These are phyloP conservation scores for Hippocampus comes DNA, from an alignment of 2,113 vertebrate genomes.

Conservation along the genomic window DNA sequence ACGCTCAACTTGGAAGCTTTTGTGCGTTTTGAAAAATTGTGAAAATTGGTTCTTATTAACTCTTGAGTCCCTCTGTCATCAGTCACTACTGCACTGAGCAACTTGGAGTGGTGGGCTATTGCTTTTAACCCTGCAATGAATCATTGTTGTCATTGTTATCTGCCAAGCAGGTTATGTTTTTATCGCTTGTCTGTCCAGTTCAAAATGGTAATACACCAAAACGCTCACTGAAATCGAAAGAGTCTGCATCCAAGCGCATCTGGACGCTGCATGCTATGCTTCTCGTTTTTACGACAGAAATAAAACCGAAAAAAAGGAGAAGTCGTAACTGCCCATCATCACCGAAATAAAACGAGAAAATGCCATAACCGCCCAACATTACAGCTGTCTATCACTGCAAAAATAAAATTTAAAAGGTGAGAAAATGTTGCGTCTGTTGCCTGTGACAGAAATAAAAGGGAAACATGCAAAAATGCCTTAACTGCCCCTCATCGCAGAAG, in stretches of 20 bases:
- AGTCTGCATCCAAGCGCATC: neutral
- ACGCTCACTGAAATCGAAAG: neutral
- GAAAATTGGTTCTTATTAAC: neutral
- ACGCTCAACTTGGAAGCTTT: neutral
- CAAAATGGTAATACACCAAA: neutral
- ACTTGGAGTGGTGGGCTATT: neutral
- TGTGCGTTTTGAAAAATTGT: neutral
- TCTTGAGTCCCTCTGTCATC: neutral
- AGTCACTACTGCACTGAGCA: neutral
- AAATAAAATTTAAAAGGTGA: neutral
- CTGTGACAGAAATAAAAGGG: neutral
- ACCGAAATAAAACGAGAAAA: neutral
- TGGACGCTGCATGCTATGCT: neutral
- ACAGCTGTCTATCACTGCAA: neutral
- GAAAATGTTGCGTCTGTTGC: neutral
- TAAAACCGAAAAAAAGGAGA: neutral
- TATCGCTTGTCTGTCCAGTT: neutral
- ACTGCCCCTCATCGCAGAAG: no score
- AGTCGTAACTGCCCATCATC: neutral
- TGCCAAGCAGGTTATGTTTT: neutral
- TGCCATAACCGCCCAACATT: neutral
- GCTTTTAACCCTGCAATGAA: slow-evolving; percentile 1
- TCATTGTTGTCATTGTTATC: neutral
- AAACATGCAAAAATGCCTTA: neutral
- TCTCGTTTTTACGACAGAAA: neutral